phyloP scores from a whole-genome alignment of 92 coral and sea anemone genomes.

The Pocillopora grandis region DNA sequence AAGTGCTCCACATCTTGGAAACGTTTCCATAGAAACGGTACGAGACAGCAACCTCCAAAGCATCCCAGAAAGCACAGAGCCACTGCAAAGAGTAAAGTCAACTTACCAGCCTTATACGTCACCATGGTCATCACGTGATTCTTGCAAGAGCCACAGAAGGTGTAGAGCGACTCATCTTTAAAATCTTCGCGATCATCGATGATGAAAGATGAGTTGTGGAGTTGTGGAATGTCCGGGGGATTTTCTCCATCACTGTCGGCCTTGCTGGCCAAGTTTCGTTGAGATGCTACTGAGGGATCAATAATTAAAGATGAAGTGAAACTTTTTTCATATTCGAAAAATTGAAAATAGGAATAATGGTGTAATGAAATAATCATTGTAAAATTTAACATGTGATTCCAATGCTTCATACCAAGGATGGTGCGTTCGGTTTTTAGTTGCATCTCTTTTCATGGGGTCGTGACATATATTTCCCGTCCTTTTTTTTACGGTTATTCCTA shows the following conservation, averaged over 20 bases:
- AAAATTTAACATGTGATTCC: no score
- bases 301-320: not conserved
- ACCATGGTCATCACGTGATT: slow-evolving; percentile 74
- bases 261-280: slow-evolving; percentile 12
- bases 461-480: no score
- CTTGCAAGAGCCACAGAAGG: slow-evolving; percentile 85
- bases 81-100: slow-evolving; percentile 67
- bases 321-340: not conserved
- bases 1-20: slow-evolving; percentile 71
- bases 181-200: slow-evolving; percentile 66
- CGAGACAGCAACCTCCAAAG: slow-evolving; percentile 72
- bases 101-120: slow-evolving; percentile 60
- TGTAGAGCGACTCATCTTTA: slow-evolving; percentile 69
- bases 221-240: not conserved
- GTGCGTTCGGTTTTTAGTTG: no score
- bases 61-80: slow-evolving; percentile 69
- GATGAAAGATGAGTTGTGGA: slow-evolving; percentile 1
- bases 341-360: no score
- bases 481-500: no score
- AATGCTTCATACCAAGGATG: no score
- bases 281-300: slow-evolving; percentile 3
- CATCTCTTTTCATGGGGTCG: no score
- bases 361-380: no score
- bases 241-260: slow-evolving; percentile 18
- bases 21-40: slow-evolving; percentile 58